Base-by-base conservation (phyloP, 2,888 invertebrate species). In the Acanthococcus lagerstroemiae region DNA sequence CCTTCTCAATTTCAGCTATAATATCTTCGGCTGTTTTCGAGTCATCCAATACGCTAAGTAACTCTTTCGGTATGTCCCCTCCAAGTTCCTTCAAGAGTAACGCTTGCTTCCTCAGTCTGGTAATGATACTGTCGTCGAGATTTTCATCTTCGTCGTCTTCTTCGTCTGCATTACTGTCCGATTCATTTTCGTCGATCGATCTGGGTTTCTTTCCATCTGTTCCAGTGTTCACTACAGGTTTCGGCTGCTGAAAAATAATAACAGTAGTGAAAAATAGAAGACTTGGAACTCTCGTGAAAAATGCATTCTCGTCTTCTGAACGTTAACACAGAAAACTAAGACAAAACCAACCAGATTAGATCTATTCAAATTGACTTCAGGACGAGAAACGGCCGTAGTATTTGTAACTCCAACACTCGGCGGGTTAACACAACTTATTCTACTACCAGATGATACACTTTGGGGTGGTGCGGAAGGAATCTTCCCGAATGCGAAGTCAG, bases 111-210 rank as follows among this genome's bases (percentile, higher is more conserved):
- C 79, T 80, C 44, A 82, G 71, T 71, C 74, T 75, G 67, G 74
- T 79, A 77, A 82, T 78, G 77, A 81, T 80, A 77, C 78, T 78
- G 77, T 79, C 79, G 79, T 79, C 78, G 66, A 77, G 79, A 77
- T 79, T 78, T 12, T 69, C 69, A 21, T 68, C 70, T 61, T 65
- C 69, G n/a, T 71, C 70, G 30, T 70, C 71, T 2, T 68, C 67
- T 6, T 69, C 69, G 27, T 63, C 58, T 6, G n/a, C 52, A 2
- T 46, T 46, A n/a, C 26, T 50, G 7, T 48, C 26, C n/a, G 46
- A 46, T 46, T 58, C 15, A 45, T 45, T 45, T 15, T 45, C 46
- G 4, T n/a, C 46, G 46, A 45, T 45, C 15, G 19, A 15, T 45
- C 46, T n/a, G 4, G 19, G 46, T 45, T 45, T 45, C 15, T 15